phyloP scores from a whole-genome alignment of 2,113 vertebrate genomes.

The Pelecanus crispus region DNA sequence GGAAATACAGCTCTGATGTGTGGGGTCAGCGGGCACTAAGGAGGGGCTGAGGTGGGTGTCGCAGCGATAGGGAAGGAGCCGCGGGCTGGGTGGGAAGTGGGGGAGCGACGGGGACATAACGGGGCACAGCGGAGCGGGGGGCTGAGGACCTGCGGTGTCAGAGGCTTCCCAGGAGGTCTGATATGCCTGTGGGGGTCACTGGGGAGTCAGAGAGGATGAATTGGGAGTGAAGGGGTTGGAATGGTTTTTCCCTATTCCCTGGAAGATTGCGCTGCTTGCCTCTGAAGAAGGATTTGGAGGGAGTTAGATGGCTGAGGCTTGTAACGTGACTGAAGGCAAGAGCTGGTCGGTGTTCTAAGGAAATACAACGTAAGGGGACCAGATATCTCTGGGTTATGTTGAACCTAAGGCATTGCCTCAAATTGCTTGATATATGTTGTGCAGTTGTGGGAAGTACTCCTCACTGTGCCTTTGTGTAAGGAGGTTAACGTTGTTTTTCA shows the following conservation, averaged over 20 bases:
- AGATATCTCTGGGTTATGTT: not conserved
- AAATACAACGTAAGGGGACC: too few relatives aligned
- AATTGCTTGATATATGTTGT: too few relatives aligned
- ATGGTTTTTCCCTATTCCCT: not conserved
- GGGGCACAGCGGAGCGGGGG: not conserved
- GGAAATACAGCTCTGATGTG: too few relatives aligned
- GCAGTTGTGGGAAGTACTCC: not conserved
- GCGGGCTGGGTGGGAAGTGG: not conserved
- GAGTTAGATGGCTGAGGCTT: not conserved
- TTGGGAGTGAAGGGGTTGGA: not conserved
- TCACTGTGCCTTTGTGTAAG: not conserved
- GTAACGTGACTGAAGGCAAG: not conserved
- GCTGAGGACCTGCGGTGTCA: not conserved
- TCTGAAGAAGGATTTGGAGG: not conserved
- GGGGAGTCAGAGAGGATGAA: not conserved
- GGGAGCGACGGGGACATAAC: rapidly evolving
- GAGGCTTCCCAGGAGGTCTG: not conserved
- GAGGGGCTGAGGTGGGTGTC: not conserved
- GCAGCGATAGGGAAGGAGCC: not conserved
- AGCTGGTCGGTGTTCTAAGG: too few relatives aligned
- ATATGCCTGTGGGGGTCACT: rapidly evolving
- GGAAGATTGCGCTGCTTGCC: not conserved
- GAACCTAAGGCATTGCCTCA: not conserved
- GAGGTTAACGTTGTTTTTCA: rapidly evolving
- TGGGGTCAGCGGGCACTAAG: not conserved